Evolutionary conservation across 1,140 invertebrate genomes (phyloP).

Genomic region (Glomeris maerens): DNA sequence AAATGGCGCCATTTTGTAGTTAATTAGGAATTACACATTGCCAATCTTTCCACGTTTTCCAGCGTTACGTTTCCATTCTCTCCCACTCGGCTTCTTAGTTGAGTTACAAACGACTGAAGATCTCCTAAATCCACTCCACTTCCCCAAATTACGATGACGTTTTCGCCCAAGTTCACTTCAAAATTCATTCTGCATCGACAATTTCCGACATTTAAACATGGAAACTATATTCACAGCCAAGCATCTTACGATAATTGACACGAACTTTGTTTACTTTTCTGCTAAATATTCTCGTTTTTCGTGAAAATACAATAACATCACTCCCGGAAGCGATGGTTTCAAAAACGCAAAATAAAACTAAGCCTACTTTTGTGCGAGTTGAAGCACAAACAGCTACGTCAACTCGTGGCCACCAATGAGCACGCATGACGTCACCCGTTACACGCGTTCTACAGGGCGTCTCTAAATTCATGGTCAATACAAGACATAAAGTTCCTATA

Average conservation of each 20-base stretch:
- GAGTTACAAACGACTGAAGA: background rate
- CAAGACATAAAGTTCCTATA: too few relatives aligned
- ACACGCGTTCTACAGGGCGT: too few relatives aligned
- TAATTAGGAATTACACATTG: background rate
- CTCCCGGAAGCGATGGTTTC: background rate
- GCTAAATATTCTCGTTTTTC: background rate
- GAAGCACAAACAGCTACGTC: too few relatives aligned
- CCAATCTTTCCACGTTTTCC: background rate
- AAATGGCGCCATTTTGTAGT: background rate
- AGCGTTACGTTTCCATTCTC: background rate
- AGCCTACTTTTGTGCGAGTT: too few relatives aligned
- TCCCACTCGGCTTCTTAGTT: background rate
- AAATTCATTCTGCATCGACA: background rate
- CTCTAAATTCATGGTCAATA: too few relatives aligned
- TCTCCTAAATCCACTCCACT: background rate
- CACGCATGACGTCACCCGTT: too few relatives aligned
- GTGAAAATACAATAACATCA: background rate
- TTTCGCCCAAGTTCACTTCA: background rate
- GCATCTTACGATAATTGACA: background rate
- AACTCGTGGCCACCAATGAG: too few relatives aligned
- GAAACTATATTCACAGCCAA: background rate
- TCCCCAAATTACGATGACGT: background rate
- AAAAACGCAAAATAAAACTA: background rate
- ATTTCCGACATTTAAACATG: background rate
- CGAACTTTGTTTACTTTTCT: background rate